Evolutionary conservation across 2,888 invertebrate genomes (phyloP), one percentile per base, ranked within the genome.

Genomic region (Tetramorium bicarinatum): DNA sequence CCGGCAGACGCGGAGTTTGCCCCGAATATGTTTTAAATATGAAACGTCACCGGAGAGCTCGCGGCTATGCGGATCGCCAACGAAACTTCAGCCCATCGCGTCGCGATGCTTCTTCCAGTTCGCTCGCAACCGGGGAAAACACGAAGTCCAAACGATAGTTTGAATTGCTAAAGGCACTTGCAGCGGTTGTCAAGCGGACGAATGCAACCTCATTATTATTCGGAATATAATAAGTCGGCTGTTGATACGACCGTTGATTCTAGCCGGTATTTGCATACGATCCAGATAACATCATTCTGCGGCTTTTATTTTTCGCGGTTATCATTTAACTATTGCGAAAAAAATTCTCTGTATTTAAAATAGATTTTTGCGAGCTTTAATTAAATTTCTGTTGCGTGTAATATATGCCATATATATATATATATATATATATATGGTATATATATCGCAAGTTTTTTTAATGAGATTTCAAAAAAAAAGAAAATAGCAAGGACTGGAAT

Each of bases 111-210:
- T 34, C 71, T 62, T 47, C 8, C 56, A 79, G 72, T 21, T 15
- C 29, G 52, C 47, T 41, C 56, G 54, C 52, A 21, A 18, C n/a
- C 41, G 44, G 41, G 25, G 81, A 81, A 87, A 83, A 84, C 82
- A 82, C 74, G 34, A 54, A 87, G 82, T 80, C 79, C 74, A 82
- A 87, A 87, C 74, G 90, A 87, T 88, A 90, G 89, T 91, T 92
- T 90, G 92, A 92, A 92, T 91, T 91, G 91, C 91, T 91, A 92
- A 91, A 87, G 83, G 61, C 86, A 67, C 62, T 61, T 34, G 71
- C 69, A 15, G 25, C 29, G n/a, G 25, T 62, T 59, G 21, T 56
- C 21, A 49, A 69, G 41, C 59, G 69, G 74, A 61, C 79, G 59
- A 67, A 47, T 38, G 71, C 52, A 64, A 82, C 54, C 86, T 88